These are phyloP conservation scores for Lasioglossum oenotherae DNA, from an alignment of 2,888 invertebrate species.

Conservation along the genomic window DNA sequence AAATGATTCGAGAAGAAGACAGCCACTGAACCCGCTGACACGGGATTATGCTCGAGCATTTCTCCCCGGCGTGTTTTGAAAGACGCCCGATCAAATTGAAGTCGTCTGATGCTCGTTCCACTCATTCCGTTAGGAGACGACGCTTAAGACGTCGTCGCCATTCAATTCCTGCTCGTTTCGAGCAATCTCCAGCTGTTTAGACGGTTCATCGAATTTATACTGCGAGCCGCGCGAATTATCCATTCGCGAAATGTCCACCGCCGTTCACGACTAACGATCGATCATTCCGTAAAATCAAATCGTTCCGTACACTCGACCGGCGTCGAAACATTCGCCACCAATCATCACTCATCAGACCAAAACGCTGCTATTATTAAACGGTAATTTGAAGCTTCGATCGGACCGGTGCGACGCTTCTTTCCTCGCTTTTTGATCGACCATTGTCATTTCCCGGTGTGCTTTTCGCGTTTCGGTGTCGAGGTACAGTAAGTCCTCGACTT, in stretches of 20 bases:
- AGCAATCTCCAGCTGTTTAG: background rate
- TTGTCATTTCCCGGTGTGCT: background rate
- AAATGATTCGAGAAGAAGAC: constrained; percentile 14
- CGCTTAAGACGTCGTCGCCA: background rate
- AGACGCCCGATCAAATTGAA: constrained; percentile 5
- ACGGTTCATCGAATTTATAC: background rate
- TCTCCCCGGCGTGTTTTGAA: background rate
- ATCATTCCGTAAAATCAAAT: background rate
- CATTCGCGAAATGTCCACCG: background rate
- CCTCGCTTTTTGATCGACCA: background rate
- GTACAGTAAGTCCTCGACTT: no score
- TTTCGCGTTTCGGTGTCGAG: background rate
- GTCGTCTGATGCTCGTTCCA: background rate
- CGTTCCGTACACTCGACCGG: background rate
- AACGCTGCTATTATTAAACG: background rate
- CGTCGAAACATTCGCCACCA: constrained; percentile 1
- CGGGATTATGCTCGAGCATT: constrained; percentile 4
- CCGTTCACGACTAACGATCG: background rate
- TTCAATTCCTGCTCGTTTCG: background rate
- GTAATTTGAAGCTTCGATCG: constrained; percentile 1
- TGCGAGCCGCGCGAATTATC: background rate
- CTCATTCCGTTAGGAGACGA: background rate
- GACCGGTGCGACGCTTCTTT: background rate
- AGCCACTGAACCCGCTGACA: constrained; percentile 2
- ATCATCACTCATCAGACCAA: background rate